A percentile compares a stretch with the other conserved stretches of the same genome.
Evolutionary conservation across 2,888 invertebrate species (phyloP).

Genomic region (Acanthosoma haemorrhoidale): DNA sequence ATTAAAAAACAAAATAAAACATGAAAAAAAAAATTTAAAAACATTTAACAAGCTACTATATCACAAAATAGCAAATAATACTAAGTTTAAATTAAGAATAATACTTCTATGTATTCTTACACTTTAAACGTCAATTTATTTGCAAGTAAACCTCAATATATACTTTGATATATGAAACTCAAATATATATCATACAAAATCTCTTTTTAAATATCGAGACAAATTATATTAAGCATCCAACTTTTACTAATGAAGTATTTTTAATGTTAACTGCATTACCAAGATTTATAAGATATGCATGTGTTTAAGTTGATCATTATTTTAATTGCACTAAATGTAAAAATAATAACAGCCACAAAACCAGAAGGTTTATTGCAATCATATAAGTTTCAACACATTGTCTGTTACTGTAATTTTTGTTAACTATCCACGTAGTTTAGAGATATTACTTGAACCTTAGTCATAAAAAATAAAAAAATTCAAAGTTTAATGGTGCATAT

Average conservation of each 20-base stretch:
- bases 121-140: neutral
- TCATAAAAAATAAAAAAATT: too few species aligned
- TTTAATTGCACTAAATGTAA: too few species aligned
- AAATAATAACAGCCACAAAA: too few species aligned
- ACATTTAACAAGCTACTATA: slow-evolving; percentile 9
- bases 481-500: too few species aligned
- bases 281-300: slow-evolving; percentile 1
- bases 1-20: neutral
- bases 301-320: neutral
- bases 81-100: slow-evolving; percentile 7
- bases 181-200: slow-evolving; percentile 9
- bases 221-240: slow-evolving; percentile 8
- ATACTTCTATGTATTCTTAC: slow-evolving; percentile 4
- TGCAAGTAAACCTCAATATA: neutral
- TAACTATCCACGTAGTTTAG: too few species aligned
- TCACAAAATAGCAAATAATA: slow-evolving; percentile 14
- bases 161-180: neutral
- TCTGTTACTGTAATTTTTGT: too few species aligned
- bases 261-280: neutral
- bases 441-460: too few species aligned
- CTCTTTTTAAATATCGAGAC: neutral
- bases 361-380: too few species aligned
- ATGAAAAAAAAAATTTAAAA: neutral
- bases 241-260: neutral
- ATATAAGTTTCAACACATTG: too few species aligned